Percentiles rank a stretch among this genome's conserved stretches.
Evolutionary conservation across 2,113 vertebrate genomes (phyloP).

Genomic region (Neogale vison): DNA sequence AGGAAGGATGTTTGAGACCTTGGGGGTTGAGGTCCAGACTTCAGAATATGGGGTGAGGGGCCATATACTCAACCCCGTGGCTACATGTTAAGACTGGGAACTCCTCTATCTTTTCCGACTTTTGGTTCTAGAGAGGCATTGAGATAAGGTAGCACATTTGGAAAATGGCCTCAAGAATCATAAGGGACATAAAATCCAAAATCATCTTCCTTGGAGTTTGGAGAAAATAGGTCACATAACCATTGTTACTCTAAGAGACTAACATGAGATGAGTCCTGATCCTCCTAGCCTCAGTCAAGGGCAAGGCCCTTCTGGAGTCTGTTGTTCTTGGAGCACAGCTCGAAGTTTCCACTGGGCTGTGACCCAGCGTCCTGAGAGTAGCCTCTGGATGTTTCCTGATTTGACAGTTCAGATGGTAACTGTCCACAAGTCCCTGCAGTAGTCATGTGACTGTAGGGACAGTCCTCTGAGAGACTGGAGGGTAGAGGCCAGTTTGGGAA

Average conservation of each 20-base stretch:
- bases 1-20: neutral
- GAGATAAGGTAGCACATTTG: neutral
- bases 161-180: conserved; percentile 9
- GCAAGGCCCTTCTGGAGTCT: neutral
- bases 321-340: neutral
- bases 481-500: neutral
- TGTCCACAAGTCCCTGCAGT: neutral
- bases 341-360: neutral
- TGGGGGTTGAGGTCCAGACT: neutral
- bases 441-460: neutral
- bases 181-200: neutral
- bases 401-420: neutral
- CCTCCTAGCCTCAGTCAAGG: neutral
- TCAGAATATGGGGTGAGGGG: neutral
- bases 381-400: neutral
- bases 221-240: neutral
- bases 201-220: neutral
- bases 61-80: neutral
- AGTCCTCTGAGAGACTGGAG: neutral
- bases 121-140: neutral
- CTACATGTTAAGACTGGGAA: neutral
- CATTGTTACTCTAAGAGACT: neutral
- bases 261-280: neutral
- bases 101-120: neutral
- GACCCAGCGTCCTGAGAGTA: neutral